A percentile compares a stretch with the other conserved stretches of the same genome.
These are phyloP conservation scores for Ridgeia piscesae DNA, from an alignment of 1,140 invertebrate species.

Conservation along the genomic window DNA sequence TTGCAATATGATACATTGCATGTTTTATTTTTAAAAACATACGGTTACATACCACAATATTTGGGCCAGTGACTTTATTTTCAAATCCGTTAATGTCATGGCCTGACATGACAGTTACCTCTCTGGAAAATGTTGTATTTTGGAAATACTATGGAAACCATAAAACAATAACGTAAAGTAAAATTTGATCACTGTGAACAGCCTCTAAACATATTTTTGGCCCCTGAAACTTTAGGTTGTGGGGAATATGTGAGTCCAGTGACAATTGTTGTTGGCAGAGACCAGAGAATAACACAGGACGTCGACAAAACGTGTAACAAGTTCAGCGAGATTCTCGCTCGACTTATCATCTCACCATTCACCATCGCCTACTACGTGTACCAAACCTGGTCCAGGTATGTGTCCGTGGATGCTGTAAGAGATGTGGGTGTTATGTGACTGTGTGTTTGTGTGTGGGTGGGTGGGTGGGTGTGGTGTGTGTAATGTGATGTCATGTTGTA, in stretches of 20 bases:
- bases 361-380: slow-evolving; percentile 64
- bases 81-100: no score
- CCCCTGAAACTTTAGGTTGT: background rate
- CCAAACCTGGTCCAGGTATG: slow-evolving; percentile 44
- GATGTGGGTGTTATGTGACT: background rate
- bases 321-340: slow-evolving; percentile 59
- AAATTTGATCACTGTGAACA: background rate
- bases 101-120: no score
- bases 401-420: background rate
- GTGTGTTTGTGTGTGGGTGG: no score
- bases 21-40: no score
- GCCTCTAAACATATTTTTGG: background rate
- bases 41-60: no score
- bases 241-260: background rate
- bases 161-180: background rate
- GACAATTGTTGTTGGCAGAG: slow-evolving; percentile 43
- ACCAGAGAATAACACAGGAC: slow-evolving; percentile 67
- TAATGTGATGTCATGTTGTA: background rate
- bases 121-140: no score
- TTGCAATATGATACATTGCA: no score
- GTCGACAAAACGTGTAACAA: slow-evolving; percentile 61
- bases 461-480: no score
- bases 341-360: slow-evolving; percentile 63
- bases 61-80: no score
- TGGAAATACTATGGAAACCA: no score